A percentile compares a stretch with the other conserved stretches of the same genome.
These are phyloP conservation scores for Cylindroiulus punctatus DNA, from an alignment of 2,888 invertebrate species.

Conservation along the genomic window DNA sequence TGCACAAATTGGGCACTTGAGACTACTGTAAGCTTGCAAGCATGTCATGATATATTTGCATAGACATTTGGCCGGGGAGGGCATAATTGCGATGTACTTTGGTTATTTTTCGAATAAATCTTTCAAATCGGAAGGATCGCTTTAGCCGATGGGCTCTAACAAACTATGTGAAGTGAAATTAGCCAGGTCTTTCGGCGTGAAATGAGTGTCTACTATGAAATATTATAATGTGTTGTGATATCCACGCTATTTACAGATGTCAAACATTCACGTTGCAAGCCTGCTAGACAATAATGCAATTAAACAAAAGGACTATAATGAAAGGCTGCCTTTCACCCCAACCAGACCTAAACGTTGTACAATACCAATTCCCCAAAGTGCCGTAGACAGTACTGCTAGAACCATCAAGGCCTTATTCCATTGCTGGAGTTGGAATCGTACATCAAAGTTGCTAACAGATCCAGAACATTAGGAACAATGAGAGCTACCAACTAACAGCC, in stretches of 20 bases:
- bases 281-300: background rate
- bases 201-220: background rate
- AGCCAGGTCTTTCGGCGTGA: background rate
- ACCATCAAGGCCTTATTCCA: background rate
- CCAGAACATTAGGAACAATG: background rate
- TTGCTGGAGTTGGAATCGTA: background rate
- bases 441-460: background rate
- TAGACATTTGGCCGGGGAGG: too few relatives aligned
- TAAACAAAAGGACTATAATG: background rate
- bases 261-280: background rate
- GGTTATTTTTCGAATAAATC: too few relatives aligned
- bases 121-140: too few relatives aligned
- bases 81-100: too few relatives aligned
- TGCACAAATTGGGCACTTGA: too few relatives aligned
- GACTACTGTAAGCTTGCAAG: too few relatives aligned
- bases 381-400: background rate
- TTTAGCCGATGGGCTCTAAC: background rate
- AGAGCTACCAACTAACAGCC: background rate
- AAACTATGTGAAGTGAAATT: background rate
- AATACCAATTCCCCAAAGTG: slow-evolving; percentile 26
- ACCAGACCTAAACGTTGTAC: slow-evolving; percentile 11
- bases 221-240: background rate
- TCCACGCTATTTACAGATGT: background rate
- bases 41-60: too few relatives aligned
- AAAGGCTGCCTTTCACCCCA: background rate